A percentile compares a stretch with the other conserved stretches of the same genome.
phyloP scores from a whole-genome alignment of 2,797 vertebrate species.

The Schizothorax lantsangensis region DNA sequence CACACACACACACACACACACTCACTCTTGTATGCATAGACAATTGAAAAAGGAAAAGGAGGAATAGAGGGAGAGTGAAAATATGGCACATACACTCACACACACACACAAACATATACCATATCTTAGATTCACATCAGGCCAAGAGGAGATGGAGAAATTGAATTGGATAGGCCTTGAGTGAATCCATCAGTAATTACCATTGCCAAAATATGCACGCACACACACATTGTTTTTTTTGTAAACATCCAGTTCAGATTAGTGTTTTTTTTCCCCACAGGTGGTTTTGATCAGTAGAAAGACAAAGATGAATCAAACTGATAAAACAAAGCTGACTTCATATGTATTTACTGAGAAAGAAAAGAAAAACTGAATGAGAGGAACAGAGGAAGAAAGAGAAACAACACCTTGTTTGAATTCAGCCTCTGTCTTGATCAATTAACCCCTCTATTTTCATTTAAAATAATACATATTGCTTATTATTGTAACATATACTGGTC shows the following conservation, averaged over 20 bases:
- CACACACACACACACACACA: slow-evolving; percentile 18
- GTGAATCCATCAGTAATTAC: slow-evolving; percentile 50
- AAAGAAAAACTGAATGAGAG: background rate
- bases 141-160: slow-evolving; percentile 49
- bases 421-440: background rate
- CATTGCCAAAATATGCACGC: slow-evolving; percentile 1
- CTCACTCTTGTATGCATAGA: slow-evolving; percentile 25
- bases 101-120: background rate
- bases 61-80: slow-evolving; percentile 9
- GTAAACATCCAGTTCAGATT: slow-evolving; percentile 46
- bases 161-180: slow-evolving; percentile 50
- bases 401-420: slow-evolving; percentile 3
- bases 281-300: slow-evolving; percentile 52
- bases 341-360: slow-evolving; percentile 1
- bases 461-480: background rate
- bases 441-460: background rate
- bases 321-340: background rate
- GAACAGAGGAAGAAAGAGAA: slow-evolving; percentile 8
- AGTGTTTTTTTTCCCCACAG: slow-evolving; percentile 6
- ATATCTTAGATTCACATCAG: slow-evolving; percentile 45
- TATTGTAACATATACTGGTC: no score
- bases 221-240: slow-evolving; percentile 19
- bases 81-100: slow-evolving; percentile 14
- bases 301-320: slow-evolving; percentile 28
- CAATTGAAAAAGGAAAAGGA: slow-evolving; percentile 33